Evolutionary conservation across 2,113 vertebrate genomes (phyloP).

Genomic region (Helogale parvula): DNA sequence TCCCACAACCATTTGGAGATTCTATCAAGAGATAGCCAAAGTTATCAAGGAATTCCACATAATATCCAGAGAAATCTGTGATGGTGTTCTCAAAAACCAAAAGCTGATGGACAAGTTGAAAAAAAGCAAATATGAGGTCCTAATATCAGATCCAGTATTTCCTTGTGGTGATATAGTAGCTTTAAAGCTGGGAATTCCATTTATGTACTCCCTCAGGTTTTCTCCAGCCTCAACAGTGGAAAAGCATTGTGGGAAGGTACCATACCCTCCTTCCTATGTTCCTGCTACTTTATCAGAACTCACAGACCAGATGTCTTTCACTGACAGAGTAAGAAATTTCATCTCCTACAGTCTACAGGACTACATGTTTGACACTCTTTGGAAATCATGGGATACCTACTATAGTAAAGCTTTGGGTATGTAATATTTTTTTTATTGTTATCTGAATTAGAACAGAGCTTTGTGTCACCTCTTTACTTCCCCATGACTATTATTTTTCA

Average conservation of each 20-base stretch:
- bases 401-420: constrained; percentile 86
- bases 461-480: neutral
- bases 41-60: constrained; percentile 33
- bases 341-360: constrained; percentile 86
- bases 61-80: constrained; percentile 80
- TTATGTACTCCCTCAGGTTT: constrained; percentile 85
- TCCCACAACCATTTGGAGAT: constrained; percentile 82
- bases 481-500: neutral
- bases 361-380: constrained; percentile 82
- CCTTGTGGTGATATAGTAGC: constrained; percentile 87
- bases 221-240: constrained; percentile 86
- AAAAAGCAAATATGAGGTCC: constrained; percentile 79
- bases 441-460: constrained; percentile 9
- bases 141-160: constrained; percentile 84
- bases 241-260: constrained; percentile 86
- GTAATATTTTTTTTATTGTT: constrained; percentile 55
- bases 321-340: constrained; percentile 85
- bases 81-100: constrained; percentile 76
- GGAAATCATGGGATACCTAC: constrained; percentile 86
- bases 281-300: constrained; percentile 86
- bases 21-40: constrained; percentile 81
- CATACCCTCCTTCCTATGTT: constrained; percentile 84
- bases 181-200: constrained; percentile 85
- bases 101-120: constrained; percentile 85
- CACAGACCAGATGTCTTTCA: constrained; percentile 85